Evolutionary conservation across 2,888 invertebrate species (phyloP).

Genomic region (Agrochola lota): DNA sequence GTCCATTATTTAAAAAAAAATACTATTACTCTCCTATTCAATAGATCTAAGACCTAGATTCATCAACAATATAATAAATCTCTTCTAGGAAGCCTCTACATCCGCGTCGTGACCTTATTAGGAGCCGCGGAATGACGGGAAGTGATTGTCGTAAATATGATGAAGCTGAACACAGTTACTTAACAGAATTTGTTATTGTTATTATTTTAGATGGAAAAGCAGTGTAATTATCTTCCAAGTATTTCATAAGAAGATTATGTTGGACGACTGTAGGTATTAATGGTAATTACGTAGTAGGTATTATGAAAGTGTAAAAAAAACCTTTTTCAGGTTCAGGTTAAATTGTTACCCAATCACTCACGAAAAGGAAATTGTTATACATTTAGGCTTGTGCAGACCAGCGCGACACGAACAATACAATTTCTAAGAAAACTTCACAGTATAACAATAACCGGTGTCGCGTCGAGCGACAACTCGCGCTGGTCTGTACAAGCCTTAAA

Average conservation of each 20-base stretch:
- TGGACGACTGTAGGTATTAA: not conserved
- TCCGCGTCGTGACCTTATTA: conserved; percentile 71
- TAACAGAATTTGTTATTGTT: conserved; percentile 64
- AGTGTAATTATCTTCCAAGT: not conserved
- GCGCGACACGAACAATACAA: too few species aligned
- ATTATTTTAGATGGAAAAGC: conserved; percentile 13
- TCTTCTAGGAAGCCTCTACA: conserved; percentile 64
- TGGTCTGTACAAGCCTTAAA: too few species aligned
- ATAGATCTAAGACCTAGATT: conserved; percentile 10
- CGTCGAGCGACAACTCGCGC: too few species aligned
- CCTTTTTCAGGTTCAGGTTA: too few species aligned
- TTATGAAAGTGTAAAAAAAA: too few species aligned
- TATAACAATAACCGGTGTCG: too few species aligned
- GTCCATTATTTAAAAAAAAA: not conserved
- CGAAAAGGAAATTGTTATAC: too few species aligned
- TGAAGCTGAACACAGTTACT: conserved; percentile 73
- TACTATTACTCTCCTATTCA: not conserved
- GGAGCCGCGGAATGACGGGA: conserved; percentile 75
- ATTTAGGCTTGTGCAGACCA: too few species aligned
- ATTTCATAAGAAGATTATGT: not conserved
- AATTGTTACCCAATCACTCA: too few species aligned
- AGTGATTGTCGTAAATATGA: conserved; percentile 80
- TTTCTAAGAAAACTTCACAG: too few species aligned
- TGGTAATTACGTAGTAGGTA: not conserved
- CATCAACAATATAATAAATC: conserved; percentile 25